Evolutionary conservation across 2,888 invertebrate species (phyloP), one percentile per base, ranked within the genome.

Genomic region (Nomada ferruginata): DNA sequence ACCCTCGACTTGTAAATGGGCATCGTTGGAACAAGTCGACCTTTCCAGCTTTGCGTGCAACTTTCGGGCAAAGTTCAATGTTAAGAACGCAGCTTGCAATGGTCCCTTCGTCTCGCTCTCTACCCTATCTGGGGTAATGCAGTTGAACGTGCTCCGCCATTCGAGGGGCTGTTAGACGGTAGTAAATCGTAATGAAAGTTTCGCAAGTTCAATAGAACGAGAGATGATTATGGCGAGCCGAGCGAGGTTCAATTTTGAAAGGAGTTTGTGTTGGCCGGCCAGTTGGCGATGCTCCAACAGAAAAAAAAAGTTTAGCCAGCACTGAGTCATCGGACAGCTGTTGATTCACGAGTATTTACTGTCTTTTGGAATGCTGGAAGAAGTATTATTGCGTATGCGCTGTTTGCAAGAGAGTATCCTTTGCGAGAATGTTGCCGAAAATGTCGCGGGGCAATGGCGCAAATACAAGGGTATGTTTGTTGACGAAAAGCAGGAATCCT

Each of bases 311-410:
- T 78, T 82, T 60, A 83, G 68, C 74, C 76, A 57, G 61, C 61
- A 70, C 85, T 85, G 87, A 87, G 68, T 87, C 87, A 87, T 69
- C 86, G 75, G 78, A 77, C 86, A 86, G 85, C 86, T 87, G 87
- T 87, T 87, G 87, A 86, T 86, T 85, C 85, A 83, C 81, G 82
- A 82, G 86, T 84, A 81, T 86, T 85, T 79, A 79, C 76, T 36
- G 64, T 79, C 75, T 68, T 78, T 61, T 63, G 52, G 73, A 77
- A 84, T 81, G 50, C 70, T 26, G 50, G 23, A n/a, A 11, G 69
- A 59, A 47, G 61, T 72, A 29, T 23, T 44, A 68, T 53, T 13
- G 52, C 7, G 13, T 20, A 7, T 29, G 11, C 36, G n/a, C 50
- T n/a, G 2, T 2, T 57, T 36, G 20, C 26, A 11, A 29, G 15